Base-by-base conservation (phyloP, 2,797 vertebrate species). In the Odontamblyopus lacepedii region DNA sequence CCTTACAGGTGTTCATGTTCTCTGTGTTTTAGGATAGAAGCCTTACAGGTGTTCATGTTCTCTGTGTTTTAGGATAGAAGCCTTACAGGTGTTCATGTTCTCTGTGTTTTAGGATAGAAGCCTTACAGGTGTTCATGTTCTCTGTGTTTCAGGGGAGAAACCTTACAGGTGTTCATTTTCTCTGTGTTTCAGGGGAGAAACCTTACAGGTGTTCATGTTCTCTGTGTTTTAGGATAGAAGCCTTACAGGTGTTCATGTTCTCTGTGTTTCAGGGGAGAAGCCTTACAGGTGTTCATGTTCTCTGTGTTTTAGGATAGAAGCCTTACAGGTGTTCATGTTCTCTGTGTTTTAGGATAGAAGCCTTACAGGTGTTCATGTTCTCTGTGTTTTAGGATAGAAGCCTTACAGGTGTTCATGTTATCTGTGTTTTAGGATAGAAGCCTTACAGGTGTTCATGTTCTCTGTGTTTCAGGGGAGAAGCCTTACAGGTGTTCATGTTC, bases 11-110 rank as follows among this genome's bases (percentile, higher is more conserved):
- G 56, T 27, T 59, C 26, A 7, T 23, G 1, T 15, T 5, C 8
- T 38, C 0, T 59, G 4, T 59, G 26, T 70, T 86, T 26, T 84
- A 98, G 97, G 97, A 92, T 97, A 99, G 93, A 98, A 98, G 94
- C 97, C 97, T 85, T 98, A 98, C 94, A 95, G 96, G 93, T 98
- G 97, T 92, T 98, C 97, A 66, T 99, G 97, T 23, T 23, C 23
- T 23, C 23, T 23, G 23, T 23, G 23, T 23, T 23, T 23, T 1
- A 23, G 23, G 23, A 1, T 0, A 56, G 5, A 56, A 35, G 2
- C 35, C 41, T 4, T 44, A 4, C 51, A 55, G 51, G 51, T 55
- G 50, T 53, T 53, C 51, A 53, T 51, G 23, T 57, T 1, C 23
- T 30, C 30, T 23, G 23, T 23, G 4, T 35, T 35, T 5, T 35